phyloP scores from a whole-genome alignment of 2,888 invertebrate species.

The Coleophora deauratella region DNA sequence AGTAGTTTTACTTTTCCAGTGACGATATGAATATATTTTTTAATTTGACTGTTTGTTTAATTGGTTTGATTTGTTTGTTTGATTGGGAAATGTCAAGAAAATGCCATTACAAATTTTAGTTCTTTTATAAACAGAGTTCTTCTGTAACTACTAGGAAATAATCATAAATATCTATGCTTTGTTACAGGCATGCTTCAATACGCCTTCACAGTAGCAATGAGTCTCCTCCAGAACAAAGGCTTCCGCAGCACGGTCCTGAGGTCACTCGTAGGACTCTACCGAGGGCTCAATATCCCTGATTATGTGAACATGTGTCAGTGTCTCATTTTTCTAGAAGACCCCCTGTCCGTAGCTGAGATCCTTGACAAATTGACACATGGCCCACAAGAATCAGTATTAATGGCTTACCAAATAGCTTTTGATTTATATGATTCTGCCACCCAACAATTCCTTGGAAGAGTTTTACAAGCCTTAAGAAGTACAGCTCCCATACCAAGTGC shows the following conservation, averaged over 20 bases:
- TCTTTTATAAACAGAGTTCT: no score
- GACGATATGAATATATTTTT: no score
- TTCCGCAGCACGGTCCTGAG: constrained; percentile 94
- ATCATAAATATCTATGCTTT: no score
- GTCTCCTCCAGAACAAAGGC: constrained; percentile 93
- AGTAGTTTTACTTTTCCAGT: no score
- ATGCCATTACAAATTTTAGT: no score
- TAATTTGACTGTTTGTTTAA: no score
- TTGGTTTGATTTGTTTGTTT: no score
- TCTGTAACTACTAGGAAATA: no score
- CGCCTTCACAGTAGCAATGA: constrained; percentile 97
- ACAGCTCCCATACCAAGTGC: constrained; percentile 88
- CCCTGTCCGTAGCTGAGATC: constrained; percentile 92
- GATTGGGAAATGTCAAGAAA: no score
- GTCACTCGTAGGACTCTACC: constrained; percentile 91
- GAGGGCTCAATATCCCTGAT: constrained; percentile 91
- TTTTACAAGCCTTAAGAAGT: constrained; percentile 85
- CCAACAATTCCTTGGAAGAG: constrained; percentile 94
- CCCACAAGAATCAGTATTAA: constrained; percentile 84
- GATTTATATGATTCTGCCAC: constrained; percentile 99
- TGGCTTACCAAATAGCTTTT: constrained; percentile 99
- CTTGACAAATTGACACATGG: constrained; percentile 91
- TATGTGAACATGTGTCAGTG: constrained; percentile 99
- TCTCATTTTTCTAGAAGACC: constrained; percentile 96
- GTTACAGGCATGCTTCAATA: constrained; percentile 88